Base-by-base conservation (phyloP, 1,140 invertebrate species). In the Panagrolaimus sp. region DNA sequence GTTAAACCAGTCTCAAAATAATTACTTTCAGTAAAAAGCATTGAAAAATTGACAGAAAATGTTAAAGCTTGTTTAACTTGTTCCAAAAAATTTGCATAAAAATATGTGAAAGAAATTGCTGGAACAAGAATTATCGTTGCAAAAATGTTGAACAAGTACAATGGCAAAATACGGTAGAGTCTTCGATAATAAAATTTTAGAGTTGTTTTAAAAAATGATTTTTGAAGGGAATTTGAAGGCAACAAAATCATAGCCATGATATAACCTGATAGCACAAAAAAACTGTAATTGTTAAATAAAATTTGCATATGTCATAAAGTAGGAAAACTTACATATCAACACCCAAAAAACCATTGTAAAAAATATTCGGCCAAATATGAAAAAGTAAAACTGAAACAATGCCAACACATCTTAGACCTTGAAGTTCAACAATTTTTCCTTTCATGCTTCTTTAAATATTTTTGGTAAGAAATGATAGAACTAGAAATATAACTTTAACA, bases 251-350 rank as follows among this genome's bases (percentile, higher is more conserved):
- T 26, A 26, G 26, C 26, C 62, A 28, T 63, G 5, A 43, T n/a
- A 21, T 17, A 28, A n/a, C 62, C 62, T 7, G 38, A 63, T 24
- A 63, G 38, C 1, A 32, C 38, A 28, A 63, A 63, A 24, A 28
- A 43, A 5, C 32, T 43, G 8, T 3, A 46, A 10, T 10, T n/a
- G 12, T 43, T 28, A 6, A 4, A 8, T 4, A 5, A 14, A 3
- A 24, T 63, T n/a, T n/a, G 26, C 15, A 5, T 52, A 52, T 52
- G n/a, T n/a, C n/a, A n/a, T n/a, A n/a, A n/a, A n/a, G n/a, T n/a
- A n/a, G n/a, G 10, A 5, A 52, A 17, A 32, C 63, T 64, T 43
- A 64, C 63, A 64, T 43, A 32, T 64, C 63, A 1, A 64, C 63
- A 44, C 63, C 63, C n/a, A 64, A 26, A 28, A 64, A 64, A 0